Conservation (phyloP, 2,888 invertebrate species). For the Ichneumoninae sp. region DNA sequence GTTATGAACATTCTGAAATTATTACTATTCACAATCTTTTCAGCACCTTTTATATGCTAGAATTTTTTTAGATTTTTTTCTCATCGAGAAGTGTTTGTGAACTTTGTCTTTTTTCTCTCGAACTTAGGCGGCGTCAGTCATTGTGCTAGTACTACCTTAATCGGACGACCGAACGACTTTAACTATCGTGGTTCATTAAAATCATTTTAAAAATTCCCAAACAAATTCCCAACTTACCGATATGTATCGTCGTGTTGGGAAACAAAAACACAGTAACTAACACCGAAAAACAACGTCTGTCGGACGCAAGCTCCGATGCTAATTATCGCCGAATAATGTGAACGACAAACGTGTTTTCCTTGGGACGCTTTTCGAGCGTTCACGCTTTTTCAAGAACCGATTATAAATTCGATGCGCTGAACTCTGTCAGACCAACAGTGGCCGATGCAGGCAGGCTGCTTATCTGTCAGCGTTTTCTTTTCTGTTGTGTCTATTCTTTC, state of each 20-base stretch:
- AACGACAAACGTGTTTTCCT: background rate
- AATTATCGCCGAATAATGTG: background rate
- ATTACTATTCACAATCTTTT: too few species aligned
- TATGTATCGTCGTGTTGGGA: too few species aligned
- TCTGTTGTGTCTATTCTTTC: background rate
- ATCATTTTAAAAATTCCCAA: constrained; percentile 2
- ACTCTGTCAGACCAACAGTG: constrained; percentile 84
- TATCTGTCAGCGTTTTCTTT: background rate
- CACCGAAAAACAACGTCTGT: too few species aligned
- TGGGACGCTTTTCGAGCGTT: background rate
- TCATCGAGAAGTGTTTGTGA: too few species aligned
- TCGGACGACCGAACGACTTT: background rate
- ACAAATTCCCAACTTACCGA: constrained; percentile 40
- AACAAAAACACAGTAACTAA: too few species aligned
- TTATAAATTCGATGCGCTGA: constrained; percentile 78
- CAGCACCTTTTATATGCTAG: too few species aligned
- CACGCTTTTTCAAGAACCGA: constrained; percentile 42
- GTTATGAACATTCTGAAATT: too few species aligned
- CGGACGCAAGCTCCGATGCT: background rate
- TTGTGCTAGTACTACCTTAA: background rate
- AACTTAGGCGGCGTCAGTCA: too few species aligned
- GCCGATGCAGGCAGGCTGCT: constrained; percentile 83
- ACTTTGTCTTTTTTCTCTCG: too few species aligned
- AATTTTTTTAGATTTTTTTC: too few species aligned
- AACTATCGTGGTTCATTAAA: background rate